A percentile compares a stretch with the other conserved stretches of the same genome.
phyloP scores from a whole-genome alignment of 2,888 invertebrate genomes.

The Antheraea yamamai region DNA sequence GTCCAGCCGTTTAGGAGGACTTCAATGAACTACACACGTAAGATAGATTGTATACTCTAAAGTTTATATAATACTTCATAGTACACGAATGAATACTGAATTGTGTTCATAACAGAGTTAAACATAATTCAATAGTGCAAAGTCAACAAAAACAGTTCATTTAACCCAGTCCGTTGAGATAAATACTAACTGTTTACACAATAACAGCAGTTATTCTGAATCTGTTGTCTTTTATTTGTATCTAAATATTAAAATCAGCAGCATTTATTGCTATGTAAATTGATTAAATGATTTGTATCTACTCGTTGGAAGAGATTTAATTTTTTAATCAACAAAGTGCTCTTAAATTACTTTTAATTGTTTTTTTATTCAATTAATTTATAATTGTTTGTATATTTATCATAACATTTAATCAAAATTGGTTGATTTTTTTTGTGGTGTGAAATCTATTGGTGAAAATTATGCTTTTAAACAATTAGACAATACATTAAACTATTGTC shows the following conservation, averaged over 20 bases:
- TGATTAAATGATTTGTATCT: not conserved
- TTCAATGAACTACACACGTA: no score
- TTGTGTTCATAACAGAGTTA: not conserved
- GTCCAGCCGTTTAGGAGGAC: not conserved
- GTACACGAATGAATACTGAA: not conserved
- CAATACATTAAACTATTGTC: not conserved
- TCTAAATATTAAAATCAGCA: not conserved
- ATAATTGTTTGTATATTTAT: no score
- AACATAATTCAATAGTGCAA: conserved; percentile 6
- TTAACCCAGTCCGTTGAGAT: conserved; percentile 1
- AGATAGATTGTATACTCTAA: not conserved
- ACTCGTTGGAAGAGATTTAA: not conserved
- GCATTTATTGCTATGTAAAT: not conserved
- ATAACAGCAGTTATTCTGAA: conserved; percentile 1
- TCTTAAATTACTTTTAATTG: not conserved
- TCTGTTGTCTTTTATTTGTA: not conserved
- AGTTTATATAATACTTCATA: not conserved
- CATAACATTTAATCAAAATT: not conserved
- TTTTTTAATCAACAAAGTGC: not conserved
- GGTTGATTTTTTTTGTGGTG: not conserved
- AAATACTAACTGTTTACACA: not conserved
- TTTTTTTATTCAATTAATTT: not conserved
- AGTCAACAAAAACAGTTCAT: conserved; percentile 2
- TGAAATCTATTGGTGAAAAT: not conserved
- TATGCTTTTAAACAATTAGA: not conserved